Base-by-base conservation (phyloP, 2,113 vertebrate species). In the Uria lomvia region DNA sequence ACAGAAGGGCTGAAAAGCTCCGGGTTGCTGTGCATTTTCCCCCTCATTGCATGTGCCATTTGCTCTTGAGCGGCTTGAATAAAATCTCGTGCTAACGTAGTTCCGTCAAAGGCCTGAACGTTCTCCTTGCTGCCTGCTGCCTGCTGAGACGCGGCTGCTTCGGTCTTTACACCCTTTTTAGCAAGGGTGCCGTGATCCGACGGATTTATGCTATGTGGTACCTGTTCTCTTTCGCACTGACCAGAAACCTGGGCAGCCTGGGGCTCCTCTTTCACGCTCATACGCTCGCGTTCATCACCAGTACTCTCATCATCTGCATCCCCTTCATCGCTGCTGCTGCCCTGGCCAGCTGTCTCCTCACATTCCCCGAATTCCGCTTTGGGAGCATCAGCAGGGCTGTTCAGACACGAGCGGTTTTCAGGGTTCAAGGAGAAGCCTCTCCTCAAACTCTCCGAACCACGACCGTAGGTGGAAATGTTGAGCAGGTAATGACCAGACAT, bases 401-500 rank as follows among this genome's bases (percentile, higher is more conserved):
- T 97, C 40, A 96, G 88, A 95, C 95, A 93, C 67, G 87, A 40
- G 16, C 94, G 95, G 32, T 68, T 94, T 45, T 98, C 98, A 0
- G 95, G 42, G 88, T 74, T 92, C 36, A 97, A 26, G 74, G 97
- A 97, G 47, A 98, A 98, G 90, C 98, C 97, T 76, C 98, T 98
- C 95, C 98, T 98, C 93, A 98, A 83, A 68, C 98, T 98, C 95
- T 99, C 99, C 0, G 99, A 97, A n/a, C 98, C 99, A 16, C 99
- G 98, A 22, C 99, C 99, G 1, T 99, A 99, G 3, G 99, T 99
- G 89, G 99, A 99, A 89, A 99, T 98, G 78, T 99, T 99, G 67
- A 99, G 99, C 95, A 99, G 98, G 62, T 99, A 99, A 77, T 99
- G 99, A 29, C 99, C 99, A 0, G 99, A 98, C 99, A 99, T 99